Base-by-base conservation (phyloP, 1,140 invertebrate genomes). In the Heterodera schachtii region DNA sequence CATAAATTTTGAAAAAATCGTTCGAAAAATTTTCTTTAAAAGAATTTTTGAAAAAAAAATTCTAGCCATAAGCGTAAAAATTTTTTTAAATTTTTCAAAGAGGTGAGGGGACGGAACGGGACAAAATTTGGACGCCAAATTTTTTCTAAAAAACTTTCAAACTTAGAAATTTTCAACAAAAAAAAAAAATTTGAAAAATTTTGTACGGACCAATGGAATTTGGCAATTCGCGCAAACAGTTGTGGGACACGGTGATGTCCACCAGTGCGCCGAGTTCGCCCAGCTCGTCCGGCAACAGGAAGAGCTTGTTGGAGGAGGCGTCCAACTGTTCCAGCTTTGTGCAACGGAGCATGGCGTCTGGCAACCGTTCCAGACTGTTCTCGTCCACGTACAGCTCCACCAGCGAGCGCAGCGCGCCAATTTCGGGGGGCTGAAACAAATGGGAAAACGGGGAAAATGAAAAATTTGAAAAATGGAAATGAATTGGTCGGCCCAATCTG, bases 351-450 rank as follows among this genome's bases (percentile, higher is more conserved):
- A 99, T 94, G 92, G 98, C 95, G 91, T 93, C 86, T 57, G 98
- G 98, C 85, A 99, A 92, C 86, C 94, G 94, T 88, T 94, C 94
- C 77, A 99, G 91, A 90, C 96, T 86, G 94, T 99, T 99, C 90
- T 96, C 95, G 92, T 99, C 98, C 74, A 99, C 91, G 95, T 97
- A 99, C 67, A 99, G 92, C 91, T 99, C 98, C 90, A 97, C 94
- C 43, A 99, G 92, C 19, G 94, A 94, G 78, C 95, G 94, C 84
- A 99, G 92, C 88, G 94, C 93, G 73, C 97, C 97, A 90, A 99
- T 95, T 89, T 96, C 94, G 75, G 94, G 92, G 64, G 97, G 97
- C 94, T 96, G 91, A 82, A 93, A 93, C 78, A 70, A n/a, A 82
- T 78, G 66, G 57, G 49, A 69, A 76, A 71, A n/a, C 31, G 49